Evolutionary conservation across 2,113 vertebrate species (phyloP), one percentile per base, ranked within the genome.

Genomic region (Polypterus bichir): DNA sequence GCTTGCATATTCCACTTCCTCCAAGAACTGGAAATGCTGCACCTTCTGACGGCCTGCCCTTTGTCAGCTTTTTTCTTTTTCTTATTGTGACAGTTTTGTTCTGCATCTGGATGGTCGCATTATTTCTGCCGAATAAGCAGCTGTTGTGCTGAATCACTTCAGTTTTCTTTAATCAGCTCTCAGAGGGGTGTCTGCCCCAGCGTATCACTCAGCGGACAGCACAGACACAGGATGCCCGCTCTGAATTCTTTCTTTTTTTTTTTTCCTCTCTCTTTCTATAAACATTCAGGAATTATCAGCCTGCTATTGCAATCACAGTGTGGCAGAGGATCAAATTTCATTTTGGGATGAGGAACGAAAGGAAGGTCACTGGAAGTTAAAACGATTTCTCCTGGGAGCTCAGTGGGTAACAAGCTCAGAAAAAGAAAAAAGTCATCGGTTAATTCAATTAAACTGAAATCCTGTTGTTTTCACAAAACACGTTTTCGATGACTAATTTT

Each of bases 161-260:
- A 77, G 79, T 83, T 80, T 77, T 73, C 67, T 74, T 59, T 78
- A 80, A 81, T 82, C 76, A 79, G 69, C 68, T 71, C 78, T 68
- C 66, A 69, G 67, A 67, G 77, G 77, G 76, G 78, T 79, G 79
- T 83, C 80, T 77, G 63, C 27, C 54, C 49, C 72, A 60, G 66
- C 70, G 45, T 71, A 77, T 81, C 77, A 79, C 73, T 77, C 57
- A 11, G 67, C 27, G 69, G 73, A 65, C 68, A 70, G 67, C 67
- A 48, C 44, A 70, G 5, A 27, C 27, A 3, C 73, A 70, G 69
- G 74, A 75, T 73, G 68, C 70, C 64, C 70, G 27, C 56, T 57
- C 27, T 57, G 46, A 57, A 45, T 3, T 44, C 56, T 45, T 7
- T 57, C 54, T 57, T 27, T 9, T 57, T 27, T 45, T 44, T 45